Evolutionary conservation across 2,888 invertebrate species (phyloP), one percentile per base, ranked within the genome.

Genomic region (Mythimna loreyi): DNA sequence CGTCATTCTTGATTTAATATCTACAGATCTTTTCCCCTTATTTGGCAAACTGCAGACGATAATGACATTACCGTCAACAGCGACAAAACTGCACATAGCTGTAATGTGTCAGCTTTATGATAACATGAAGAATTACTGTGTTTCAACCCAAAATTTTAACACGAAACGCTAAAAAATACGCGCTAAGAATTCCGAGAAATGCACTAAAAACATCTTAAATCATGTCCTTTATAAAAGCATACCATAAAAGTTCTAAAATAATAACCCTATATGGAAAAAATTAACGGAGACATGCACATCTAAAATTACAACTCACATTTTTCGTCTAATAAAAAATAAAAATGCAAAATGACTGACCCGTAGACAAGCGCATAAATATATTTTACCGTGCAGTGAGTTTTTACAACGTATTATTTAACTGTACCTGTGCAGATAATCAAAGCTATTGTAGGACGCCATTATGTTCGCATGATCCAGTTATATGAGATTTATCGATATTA

Each of bases 391-490:
- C 68, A 75, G 67, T 71, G 30, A 72, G 52, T 81, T 75, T 73
- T 75, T 81, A 65, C 72, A 70, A 66, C 65, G 47, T 75, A 67
- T 73, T 72, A 74, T 75, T 82, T 82, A 79, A 82, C 81, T 77
- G 84, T 84, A 77, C 75, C 57, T 52, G 68, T 78, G 75, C 73
- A 73, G 79, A 84, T 83, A 84, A 82, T 79, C 77, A 82, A 72
- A 67, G 68, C 71, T 63, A 80, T 81, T 84, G 82, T 80, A 28
- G 21, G 56, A 57, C 57, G 68, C 67, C 64, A 77, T 82, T 81
- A 73, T 80, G 69, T 73, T 67, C 30, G 60, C 16, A 13, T 62
- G 74, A 52, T 72, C 78, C 72, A 66, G 69, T 75, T 75, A 67
- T 64, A 72, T 71, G 68, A 80, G 57, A 77, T 81, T 64, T 81